Evolutionary conservation across 1,140 invertebrate genomes (phyloP), one percentile per base, ranked within the genome.

Genomic region (Drosophila erecta): DNA sequence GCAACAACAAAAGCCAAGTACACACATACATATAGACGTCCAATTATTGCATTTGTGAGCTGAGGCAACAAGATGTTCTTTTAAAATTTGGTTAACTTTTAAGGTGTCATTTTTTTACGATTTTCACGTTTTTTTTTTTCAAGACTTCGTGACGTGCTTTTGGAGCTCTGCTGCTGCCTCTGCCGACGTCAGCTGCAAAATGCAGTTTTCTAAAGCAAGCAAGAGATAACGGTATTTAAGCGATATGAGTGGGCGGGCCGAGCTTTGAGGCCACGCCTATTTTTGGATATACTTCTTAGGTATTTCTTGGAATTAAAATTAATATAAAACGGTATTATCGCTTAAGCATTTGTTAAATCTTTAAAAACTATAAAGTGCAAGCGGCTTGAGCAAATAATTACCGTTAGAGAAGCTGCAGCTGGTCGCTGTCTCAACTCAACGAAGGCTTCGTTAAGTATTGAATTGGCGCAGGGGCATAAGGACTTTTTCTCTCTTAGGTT

Each of bases 381-480:
- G 22, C 41, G 43, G 54, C 27, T 41, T 22, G 27, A 17, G 35
- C 20, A 6, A 41, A 24, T 57, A 33, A 46, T 44, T 58, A 38
- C 43, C 55, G 61, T 57, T 59, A 49, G 55, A 33, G 37, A 69
- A 44, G 51, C 43, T 69, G 43, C 17, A 49, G 43, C 27, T 70
- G 67, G 67, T 70, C n/a, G 30, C 35, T 54, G 61, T 58, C 60
- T 49, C 40, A 60, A 72, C 72, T 84, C 38, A 59, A 80, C 84
- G 84, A 84, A 79, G 37, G 37, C 46, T 89, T 89, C 80, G 80
- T 84, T 78, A 44, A 89, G 69, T 75, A 78, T 90, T 78, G 84
- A 90, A 84, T 59, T 41, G 27, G 79, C 84, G 84, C 83, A 80
- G 59, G 46, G 58, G 69, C 85, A 83, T 15, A 20, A 15, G 12